These are phyloP conservation scores for Vespertilio murinus DNA, from an alignment of 2,797 vertebrate species.

Conservation along the genomic window DNA sequence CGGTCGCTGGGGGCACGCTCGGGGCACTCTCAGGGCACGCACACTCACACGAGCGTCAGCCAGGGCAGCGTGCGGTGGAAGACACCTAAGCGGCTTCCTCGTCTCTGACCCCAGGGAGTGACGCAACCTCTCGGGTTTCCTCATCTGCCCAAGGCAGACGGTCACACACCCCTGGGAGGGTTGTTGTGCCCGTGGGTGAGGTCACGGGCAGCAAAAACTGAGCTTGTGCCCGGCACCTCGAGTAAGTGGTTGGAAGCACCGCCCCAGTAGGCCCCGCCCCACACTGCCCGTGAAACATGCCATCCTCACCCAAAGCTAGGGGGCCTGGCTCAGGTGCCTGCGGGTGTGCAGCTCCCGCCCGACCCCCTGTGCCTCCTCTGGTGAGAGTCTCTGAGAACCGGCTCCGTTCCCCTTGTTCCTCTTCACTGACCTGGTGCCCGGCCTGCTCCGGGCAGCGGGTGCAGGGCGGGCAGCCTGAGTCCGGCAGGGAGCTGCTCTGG, in stretches of 20 bases:
- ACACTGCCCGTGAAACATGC: fast-evolving
- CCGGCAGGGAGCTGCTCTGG: neutral
- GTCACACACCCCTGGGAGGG: neutral
- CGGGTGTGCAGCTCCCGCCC: fast-evolving
- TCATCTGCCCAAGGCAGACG: neutral
- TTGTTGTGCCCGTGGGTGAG: too few relatives aligned
- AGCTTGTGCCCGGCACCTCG: neutral
- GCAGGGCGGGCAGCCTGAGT: fast-evolving
- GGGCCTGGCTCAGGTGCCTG: fast-evolving
- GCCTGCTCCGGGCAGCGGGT: neutral
- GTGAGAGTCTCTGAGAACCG: neutral
- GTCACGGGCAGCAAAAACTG: neutral
- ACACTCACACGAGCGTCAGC: fast-evolving
- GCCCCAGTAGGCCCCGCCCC: fast-evolving
- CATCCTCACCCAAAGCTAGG: fast-evolving
- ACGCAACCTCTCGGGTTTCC: neutral
- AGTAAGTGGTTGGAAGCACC: neutral
- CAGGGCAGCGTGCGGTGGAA: fast-evolving
- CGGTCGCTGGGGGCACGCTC: fast-evolving
- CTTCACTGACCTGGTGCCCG: fast-evolving
- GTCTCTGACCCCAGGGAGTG: neutral
- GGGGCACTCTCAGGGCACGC: too few relatives aligned
- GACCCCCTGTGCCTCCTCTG: fast-evolving
- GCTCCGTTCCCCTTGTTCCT: neutral
- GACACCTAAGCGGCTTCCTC: neutral